Percentiles rank a stretch among this genome's conserved stretches.
Conservation (phyloP, 2,888 invertebrate species). For the Lagria hirta region DNA sequence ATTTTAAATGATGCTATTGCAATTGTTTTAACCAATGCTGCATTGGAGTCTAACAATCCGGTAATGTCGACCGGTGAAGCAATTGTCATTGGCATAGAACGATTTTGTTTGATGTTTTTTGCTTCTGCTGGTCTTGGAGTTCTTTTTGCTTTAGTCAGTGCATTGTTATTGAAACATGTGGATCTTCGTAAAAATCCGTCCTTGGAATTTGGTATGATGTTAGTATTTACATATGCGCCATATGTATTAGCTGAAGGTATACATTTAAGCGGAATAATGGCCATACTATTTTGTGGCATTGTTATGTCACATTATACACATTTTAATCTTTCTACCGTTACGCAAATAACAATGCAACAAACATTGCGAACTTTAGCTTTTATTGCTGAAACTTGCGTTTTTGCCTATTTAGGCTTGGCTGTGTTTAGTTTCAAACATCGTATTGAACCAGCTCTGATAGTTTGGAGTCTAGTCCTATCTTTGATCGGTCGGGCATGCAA, state of each 20-base stretch:
- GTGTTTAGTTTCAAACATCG: slow-evolving; percentile 93
- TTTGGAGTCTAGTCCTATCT: slow-evolving; percentile 93
- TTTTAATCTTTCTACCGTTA: slow-evolving; percentile 95
- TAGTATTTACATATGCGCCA: slow-evolving; percentile 97
- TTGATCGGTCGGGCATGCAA: slow-evolving; percentile 93
- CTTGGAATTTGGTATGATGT: slow-evolving; percentile 96
- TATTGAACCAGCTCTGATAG: slow-evolving; percentile 86
- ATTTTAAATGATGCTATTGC: slow-evolving; percentile 98
- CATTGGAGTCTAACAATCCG: slow-evolving; percentile 70
- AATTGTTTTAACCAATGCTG: slow-evolving; percentile 93
- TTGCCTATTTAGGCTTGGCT: slow-evolving; percentile 95
- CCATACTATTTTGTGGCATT: slow-evolving; percentile 97
- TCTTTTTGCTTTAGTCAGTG: slow-evolving; percentile 90
- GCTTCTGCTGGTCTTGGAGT: slow-evolving; percentile 97
- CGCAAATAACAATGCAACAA: slow-evolving; percentile 99
- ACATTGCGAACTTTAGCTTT: slow-evolving; percentile 97
- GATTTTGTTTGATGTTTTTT: slow-evolving; percentile 97
- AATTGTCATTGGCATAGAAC: slow-evolving; percentile 81
- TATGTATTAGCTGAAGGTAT: slow-evolving; percentile 95
- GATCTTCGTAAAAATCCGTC: slow-evolving; percentile 97
- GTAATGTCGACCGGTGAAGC: slow-evolving; percentile 77
- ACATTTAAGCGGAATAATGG: slow-evolving; percentile 87
- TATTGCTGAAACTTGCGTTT: slow-evolving; percentile 97
- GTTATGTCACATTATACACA: slow-evolving; percentile 99
- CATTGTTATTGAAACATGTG: slow-evolving; percentile 89